Percentiles rank a stretch among this genome's conserved stretches.
Conservation (phyloP, 2,888 invertebrate species). For the Hyppa rectilinea region DNA sequence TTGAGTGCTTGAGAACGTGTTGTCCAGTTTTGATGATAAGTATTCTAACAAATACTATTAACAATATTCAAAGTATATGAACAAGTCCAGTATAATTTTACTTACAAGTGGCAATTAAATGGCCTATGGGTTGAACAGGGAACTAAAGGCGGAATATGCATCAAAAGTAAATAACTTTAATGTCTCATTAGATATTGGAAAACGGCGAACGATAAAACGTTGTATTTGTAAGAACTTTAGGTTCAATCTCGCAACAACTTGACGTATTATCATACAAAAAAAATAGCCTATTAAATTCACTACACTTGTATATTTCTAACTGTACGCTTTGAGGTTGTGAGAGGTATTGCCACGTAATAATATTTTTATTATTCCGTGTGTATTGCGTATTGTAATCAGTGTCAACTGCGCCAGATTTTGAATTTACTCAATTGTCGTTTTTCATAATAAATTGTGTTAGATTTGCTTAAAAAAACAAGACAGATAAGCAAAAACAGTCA, state of each 20-base stretch:
- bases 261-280: background rate
- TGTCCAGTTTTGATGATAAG: constrained; percentile 16
- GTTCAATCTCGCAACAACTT: background rate
- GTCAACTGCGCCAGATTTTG: constrained; percentile 1
- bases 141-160: background rate
- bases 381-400: too few species aligned
- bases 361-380: too few species aligned
- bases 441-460: background rate
- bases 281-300: background rate
- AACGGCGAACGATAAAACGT: background rate
- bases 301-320: constrained; percentile 7
- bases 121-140: constrained; percentile 8
- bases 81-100: constrained; percentile 33
- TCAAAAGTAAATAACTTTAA: background rate
- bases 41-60: constrained; percentile 16
- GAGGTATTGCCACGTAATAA: too few species aligned
- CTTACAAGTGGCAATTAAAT: constrained; percentile 11
- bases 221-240: background rate
- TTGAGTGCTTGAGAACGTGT: constrained; percentile 35
- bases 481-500: background rate
- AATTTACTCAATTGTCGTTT: constrained; percentile 10
- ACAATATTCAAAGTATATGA: constrained; percentile 20
- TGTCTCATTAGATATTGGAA: constrained; percentile 3
- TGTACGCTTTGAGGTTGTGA: constrained; percentile 10
- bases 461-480: too few species aligned